Percentiles rank a stretch among this genome's conserved stretches.
Evolutionary conservation across 30 jellyfish, hydroid and myxozoan species (phyloP).

Genomic region (Phacellophora camtschatica): DNA sequence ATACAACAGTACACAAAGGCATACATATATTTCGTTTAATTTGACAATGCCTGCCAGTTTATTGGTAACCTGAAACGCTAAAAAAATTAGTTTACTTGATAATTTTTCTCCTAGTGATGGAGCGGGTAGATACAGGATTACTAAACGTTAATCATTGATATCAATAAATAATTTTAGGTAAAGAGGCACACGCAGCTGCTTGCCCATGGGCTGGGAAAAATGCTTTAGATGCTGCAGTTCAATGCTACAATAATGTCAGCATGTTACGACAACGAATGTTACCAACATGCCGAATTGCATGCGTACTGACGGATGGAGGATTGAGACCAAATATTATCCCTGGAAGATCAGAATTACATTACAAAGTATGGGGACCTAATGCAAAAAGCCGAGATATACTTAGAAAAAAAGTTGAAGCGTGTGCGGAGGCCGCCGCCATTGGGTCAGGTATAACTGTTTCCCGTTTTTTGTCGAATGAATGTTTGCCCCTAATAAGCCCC

Average conservation of each 20-base stretch:
- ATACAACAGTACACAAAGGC: no score
- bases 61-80: no score
- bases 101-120: no score
- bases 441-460: constrained; percentile 66
- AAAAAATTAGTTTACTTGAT: no score
- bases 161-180: no score
- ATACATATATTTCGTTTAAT: no score
- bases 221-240: constrained; percentile 96
- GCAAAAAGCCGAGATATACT: constrained; percentile 30
- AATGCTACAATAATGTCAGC: constrained; percentile 78
- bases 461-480: no score
- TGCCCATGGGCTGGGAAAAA: constrained; percentile 94
- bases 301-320: constrained; percentile 87
- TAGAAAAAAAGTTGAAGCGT: constrained; percentile 13
- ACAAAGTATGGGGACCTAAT: constrained; percentile 50
- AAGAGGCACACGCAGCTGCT: constrained; percentile 91
- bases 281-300: constrained; percentile 75
- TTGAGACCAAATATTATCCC: constrained; percentile 90
- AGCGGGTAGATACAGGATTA: no score
- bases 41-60: no score
- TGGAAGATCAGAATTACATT: constrained; percentile 57
- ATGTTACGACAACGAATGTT: constrained; percentile 91
- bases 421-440: constrained; percentile 90
- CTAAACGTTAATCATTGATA: no score
- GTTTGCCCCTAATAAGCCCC: no score